phyloP scores from a whole-genome alignment of 2,888 invertebrate genomes.

The Dryadula phaetusa region DNA sequence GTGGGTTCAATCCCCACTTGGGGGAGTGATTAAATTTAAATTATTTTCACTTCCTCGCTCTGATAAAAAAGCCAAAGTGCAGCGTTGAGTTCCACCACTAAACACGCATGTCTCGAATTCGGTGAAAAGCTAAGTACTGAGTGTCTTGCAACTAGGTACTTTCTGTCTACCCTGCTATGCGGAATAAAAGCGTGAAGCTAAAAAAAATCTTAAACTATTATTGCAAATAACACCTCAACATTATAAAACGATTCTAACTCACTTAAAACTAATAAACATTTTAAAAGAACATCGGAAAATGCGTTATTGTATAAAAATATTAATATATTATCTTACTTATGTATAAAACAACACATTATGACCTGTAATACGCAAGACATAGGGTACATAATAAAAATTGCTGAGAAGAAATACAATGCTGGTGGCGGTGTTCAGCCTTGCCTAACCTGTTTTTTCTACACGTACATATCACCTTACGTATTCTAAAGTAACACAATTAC shows the following conservation, averaged over 20 bases:
- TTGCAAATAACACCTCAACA: no score
- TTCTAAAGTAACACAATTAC: constrained; percentile 49
- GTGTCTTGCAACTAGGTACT: no score
- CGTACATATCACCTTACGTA: constrained; percentile 66
- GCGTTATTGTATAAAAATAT: constrained; percentile 31
- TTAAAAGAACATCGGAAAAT: constrained; percentile 22
- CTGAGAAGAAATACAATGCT: constrained; percentile 69
- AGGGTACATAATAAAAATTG: constrained; percentile 39
- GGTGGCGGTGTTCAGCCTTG: constrained; percentile 49
- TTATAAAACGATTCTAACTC: neutral
- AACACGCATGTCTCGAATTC: no score
- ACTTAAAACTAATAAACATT: constrained; percentile 5
- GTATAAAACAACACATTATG: neutral
- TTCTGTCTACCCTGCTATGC: no score
- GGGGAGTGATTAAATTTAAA: no score
- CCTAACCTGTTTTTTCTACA: constrained; percentile 77
- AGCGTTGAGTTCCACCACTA: no score
- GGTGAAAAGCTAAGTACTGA: no score
- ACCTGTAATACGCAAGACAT: constrained; percentile 29
- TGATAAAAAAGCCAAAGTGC: no score
- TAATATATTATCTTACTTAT: constrained; percentile 14
- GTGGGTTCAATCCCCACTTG: no score
- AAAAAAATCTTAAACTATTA: no score
- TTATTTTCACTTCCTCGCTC: no score
- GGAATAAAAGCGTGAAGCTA: no score